Conservation (phyloP, 2,113 vertebrate species). For the Pantherophis guttatus region DNA sequence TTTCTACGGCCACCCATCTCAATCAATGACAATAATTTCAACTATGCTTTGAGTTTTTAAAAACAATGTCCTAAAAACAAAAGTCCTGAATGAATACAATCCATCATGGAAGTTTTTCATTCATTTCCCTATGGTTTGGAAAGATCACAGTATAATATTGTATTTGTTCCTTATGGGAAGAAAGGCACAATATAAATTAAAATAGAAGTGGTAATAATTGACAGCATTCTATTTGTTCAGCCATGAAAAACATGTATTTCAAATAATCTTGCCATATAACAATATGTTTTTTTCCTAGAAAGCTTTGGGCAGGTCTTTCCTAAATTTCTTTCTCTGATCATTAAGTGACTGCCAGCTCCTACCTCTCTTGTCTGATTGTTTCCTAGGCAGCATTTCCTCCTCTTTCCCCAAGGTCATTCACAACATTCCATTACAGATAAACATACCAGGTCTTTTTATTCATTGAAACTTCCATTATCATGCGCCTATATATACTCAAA, state of each 20-base stretch:
- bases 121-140: background rate
- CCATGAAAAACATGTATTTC: background rate
- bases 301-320: background rate
- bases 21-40: background rate
- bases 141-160: background rate
- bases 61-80: background rate
- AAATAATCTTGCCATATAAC: background rate
- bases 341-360: background rate
- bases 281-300: background rate
- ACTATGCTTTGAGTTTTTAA: background rate
- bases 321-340: background rate
- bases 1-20: no score
- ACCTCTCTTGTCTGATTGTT: background rate
- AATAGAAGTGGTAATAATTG: background rate
- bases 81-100: background rate
- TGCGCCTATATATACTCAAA: conserved; percentile 90
- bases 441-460: conserved; percentile 89
- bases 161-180: background rate
- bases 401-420: background rate
- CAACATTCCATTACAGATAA: background rate
- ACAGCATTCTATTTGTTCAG: background rate
- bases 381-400: background rate
- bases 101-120: background rate
- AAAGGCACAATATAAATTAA: background rate
- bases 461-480: conserved; percentile 98